Evolutionary conservation across 2,888 invertebrate genomes (phyloP).

Genomic region (Dyspetes luteomarginatus): DNA sequence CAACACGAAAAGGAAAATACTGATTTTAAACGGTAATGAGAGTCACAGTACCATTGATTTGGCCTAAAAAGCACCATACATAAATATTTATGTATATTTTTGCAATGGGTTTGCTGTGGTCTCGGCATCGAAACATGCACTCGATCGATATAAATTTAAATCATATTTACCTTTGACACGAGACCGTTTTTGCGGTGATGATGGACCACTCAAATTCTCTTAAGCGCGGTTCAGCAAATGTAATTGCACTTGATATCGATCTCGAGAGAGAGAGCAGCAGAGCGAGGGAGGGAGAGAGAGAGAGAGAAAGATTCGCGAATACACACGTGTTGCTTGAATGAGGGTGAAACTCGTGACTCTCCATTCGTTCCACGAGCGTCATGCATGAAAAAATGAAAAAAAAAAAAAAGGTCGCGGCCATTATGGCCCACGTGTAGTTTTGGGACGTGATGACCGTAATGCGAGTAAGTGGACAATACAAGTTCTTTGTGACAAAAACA

Average conservation of each 20-base stretch:
- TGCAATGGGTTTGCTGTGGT: too few species aligned
- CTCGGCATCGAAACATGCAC: slow-evolving; percentile 16
- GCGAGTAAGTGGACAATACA: neutral
- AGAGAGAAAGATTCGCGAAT: slow-evolving; percentile 17
- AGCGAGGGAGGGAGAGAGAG: neutral
- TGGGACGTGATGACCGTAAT: neutral
- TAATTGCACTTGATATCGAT: slow-evolving; percentile 43
- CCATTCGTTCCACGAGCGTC: slow-evolving; percentile 31
- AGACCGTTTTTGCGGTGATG: slow-evolving; percentile 34
- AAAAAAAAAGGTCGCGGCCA: slow-evolving; percentile 4
- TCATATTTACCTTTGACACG: slow-evolving; percentile 74
- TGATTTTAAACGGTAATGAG: too few species aligned
- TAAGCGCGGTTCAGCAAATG: slow-evolving; percentile 66
- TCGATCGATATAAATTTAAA: slow-evolving; percentile 67
- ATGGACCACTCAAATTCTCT: slow-evolving; percentile 67
- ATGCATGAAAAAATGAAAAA: slow-evolving; percentile 19
- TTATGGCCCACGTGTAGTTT: neutral
- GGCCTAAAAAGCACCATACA: too few species aligned
- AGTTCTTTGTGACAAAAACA: neutral
- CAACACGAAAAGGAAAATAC: too few species aligned
- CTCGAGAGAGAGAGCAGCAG: slow-evolving; percentile 48
- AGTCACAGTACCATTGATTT: too few species aligned
- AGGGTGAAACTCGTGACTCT: slow-evolving; percentile 17
- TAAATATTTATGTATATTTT: too few species aligned
- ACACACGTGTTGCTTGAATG: slow-evolving; percentile 43